phyloP scores from a whole-genome alignment of 1,140 invertebrate species.

The Magallana angulata region DNA sequence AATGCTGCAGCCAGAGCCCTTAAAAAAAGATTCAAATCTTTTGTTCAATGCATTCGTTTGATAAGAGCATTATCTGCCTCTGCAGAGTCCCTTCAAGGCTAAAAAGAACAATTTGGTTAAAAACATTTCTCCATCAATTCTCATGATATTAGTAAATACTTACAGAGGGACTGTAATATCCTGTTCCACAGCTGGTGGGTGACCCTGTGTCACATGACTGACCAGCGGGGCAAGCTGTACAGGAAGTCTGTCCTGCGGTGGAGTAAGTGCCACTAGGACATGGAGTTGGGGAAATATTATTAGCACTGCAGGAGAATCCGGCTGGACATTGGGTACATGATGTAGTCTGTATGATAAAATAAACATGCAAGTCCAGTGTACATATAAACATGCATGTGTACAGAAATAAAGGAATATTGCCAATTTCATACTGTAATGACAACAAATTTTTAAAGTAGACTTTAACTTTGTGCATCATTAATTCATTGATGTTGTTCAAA shows the following conservation, averaged over 20 bases:
- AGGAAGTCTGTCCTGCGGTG: slow-evolving; percentile 58
- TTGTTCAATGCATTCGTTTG: not conserved
- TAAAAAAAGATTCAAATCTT: slow-evolving; percentile 39
- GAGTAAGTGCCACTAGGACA: slow-evolving; percentile 72
- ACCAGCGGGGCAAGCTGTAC: slow-evolving; percentile 68
- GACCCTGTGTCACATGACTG: slow-evolving; percentile 65
- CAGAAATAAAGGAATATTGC: too few relatives aligned
- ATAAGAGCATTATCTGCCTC: too few relatives aligned
- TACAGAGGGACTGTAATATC: slow-evolving; percentile 74
- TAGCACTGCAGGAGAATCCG: slow-evolving; percentile 69
- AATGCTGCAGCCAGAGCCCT: slow-evolving; percentile 66
- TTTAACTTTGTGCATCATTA: too few relatives aligned
- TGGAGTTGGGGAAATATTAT: slow-evolving; percentile 58
- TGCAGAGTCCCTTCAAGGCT: too few relatives aligned
- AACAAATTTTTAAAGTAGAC: too few relatives aligned
- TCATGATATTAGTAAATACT: slow-evolving; percentile 30
- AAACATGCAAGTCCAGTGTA: not conserved
- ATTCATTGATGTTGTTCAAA: not conserved
- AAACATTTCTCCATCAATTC: too few relatives aligned
- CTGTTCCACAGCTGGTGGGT: slow-evolving; percentile 67
- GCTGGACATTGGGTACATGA: slow-evolving; percentile 74
- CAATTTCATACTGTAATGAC: too few relatives aligned
- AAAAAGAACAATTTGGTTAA: too few relatives aligned
- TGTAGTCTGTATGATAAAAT: slow-evolving; percentile 60
- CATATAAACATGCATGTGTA: not conserved